Evolutionary conservation across 2,797 vertebrate species (phyloP), one percentile per base, ranked within the genome.

Genomic region (Cyclopterus lumpus): DNA sequence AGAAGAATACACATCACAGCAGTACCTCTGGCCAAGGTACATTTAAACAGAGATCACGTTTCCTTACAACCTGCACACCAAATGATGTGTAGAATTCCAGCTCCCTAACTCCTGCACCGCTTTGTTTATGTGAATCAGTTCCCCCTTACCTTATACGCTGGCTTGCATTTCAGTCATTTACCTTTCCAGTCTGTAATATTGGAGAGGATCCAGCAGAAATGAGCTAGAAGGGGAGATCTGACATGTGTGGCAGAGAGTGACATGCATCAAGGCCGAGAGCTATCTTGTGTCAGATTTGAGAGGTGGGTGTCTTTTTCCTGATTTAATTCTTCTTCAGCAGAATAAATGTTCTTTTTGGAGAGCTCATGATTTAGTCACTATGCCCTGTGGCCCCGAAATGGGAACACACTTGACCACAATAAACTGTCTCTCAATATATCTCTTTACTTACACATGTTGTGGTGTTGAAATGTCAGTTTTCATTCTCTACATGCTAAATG

Each of bases 331-430:
- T 83, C 60, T 42, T 69, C 54, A 30, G 57, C 20, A 32, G 85
- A 78, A 84, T 83, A 86, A 87, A 88, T 80, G 84, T 84, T 91
- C 77, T 58, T 85, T 83, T 88, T 68, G 68, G 76, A 80, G 58
- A 84, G 80, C 73, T 91, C 82, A 86, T 90, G 86, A 88, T 92
- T 92, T 90, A 93, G 91, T 93, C 86, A 92, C 71, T 9, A 32
- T 36, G 75, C 86, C 90, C 86, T 80, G 83, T 80, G 76, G 90
- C 40, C 69, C 36, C 58, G 12, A 60, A 58, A 62, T 54, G 58
- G 71, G 77, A 75, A 80, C 63, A 55, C 64, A 58, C 63, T 64
- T 72, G 32, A 61, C 49, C 51, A 44, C 42, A 60, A 14, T 14
- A 22, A 30, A 57, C 51, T 44, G 26, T 42, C 57, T 66, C 48